phyloP scores from a whole-genome alignment of 2,888 invertebrate species.

The Leucophenga maculata region DNA sequence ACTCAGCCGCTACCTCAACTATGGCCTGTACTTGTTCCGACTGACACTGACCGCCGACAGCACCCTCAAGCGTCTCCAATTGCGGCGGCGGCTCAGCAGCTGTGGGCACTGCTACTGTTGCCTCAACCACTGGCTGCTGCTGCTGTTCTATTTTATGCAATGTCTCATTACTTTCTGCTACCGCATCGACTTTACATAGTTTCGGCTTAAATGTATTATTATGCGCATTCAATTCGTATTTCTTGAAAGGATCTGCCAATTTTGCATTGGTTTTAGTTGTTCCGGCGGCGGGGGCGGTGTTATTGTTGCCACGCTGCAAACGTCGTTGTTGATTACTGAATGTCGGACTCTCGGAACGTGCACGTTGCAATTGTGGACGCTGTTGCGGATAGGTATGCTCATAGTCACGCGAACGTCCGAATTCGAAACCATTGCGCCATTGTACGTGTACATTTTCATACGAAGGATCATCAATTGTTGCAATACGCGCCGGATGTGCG shows the following conservation, averaged over 20 bases:
- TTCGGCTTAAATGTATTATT: conserved; percentile 70
- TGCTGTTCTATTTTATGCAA: background rate
- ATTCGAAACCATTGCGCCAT: conserved; percentile 72
- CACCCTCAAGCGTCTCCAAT: conserved; percentile 54
- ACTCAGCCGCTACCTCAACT: conserved; percentile 35
- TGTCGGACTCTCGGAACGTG: conserved; percentile 70
- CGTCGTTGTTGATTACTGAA: conserved; percentile 61
- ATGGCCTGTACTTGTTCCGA: conserved; percentile 31
- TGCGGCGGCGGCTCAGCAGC: conserved; percentile 40
- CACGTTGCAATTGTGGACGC: conserved; percentile 64
- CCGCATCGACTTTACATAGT: conserved; percentile 41
- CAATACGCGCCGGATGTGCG: conserved; percentile 9
- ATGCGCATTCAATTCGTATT: conserved; percentile 69
- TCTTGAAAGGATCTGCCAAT: conserved; percentile 69
- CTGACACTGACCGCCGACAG: conserved; percentile 53
- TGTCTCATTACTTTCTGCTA: conserved; percentile 21
- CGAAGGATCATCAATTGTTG: conserved; percentile 68
- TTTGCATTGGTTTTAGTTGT: conserved; percentile 40
- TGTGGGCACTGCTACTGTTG: conserved; percentile 11
- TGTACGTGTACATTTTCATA: conserved; percentile 72
- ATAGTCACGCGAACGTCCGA: conserved; percentile 69
- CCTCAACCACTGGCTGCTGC: background rate
- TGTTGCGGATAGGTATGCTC: conserved; percentile 50
- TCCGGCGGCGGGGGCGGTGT: conserved; percentile 40
- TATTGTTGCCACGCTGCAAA: conserved; percentile 48